Base-by-base conservation (phyloP, 2,888 invertebrate genomes). In the Eucera pruinosa region DNA sequence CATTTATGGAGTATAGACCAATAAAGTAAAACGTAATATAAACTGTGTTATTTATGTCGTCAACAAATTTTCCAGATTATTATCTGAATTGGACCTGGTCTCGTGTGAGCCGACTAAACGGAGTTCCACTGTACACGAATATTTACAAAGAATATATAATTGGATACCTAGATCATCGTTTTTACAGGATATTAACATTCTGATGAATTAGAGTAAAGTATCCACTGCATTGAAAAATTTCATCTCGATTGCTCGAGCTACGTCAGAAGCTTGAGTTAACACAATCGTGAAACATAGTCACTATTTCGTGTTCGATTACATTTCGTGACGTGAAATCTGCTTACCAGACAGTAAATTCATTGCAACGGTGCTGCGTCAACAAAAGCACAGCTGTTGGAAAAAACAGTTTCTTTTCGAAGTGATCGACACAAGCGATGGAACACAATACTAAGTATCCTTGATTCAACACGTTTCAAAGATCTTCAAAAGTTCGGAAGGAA, bases 361-460 rank as follows among this genome's bases (percentile, higher is more conserved):
- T 2, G 74, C 33, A 6, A 58, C 27, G 27, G 6, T 13, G 61
- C 39, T n/a, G 15, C 9, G 62, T 77, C 74, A 73, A 50, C 66
- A 30, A 4, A 13, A 23, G 6, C 15, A 58, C 74, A 75, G 74
- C 74, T 73, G 74, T 73, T 73, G 58, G 52, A 58, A 9, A n/a
- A n/a, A 27, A 36, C 30, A 30, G 18, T 57, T 58, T 43, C 48
- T 48, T 9, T 50, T 43, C 20, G 18, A 25, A 23, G 25, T 18
- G 9, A 43, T 61, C 71, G 23, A 13, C 23, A n/a, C 62, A 62
- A 30, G 33, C 27, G 73, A 62, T 61, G 48, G 25, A 15, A 7
- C 27, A 7, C 27, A 18, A 2, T 11, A 41, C 6, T 23, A 9
- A 39, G 5, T 23, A 13, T 39, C 25, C 33, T 27, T 9, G 43